Base-by-base conservation (phyloP, 1,140 invertebrate species). In the Onthophagus taurus region DNA sequence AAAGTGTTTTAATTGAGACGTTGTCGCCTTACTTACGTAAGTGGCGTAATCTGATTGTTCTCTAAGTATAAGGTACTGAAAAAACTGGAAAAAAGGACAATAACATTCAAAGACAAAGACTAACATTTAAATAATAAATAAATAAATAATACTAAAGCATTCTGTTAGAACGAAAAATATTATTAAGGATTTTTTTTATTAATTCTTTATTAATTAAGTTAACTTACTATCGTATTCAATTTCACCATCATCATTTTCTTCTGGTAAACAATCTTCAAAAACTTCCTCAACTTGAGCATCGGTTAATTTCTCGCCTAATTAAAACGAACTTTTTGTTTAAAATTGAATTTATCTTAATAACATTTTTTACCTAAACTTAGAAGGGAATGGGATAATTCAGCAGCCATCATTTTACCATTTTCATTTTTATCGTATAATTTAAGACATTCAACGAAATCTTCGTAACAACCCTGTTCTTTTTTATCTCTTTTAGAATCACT, bases 341-440 rank as follows among this genome's bases (percentile, higher is more conserved):
- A 4, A 7, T 36, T 36, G n/a, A n/a, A n/a, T n/a, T 35, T 35
- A 20, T 23, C 8, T 18, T 2, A 20, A 3, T 16, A 8, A 44
- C 8, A 3, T 16, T 4, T 12, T 18, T 65, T 65, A 80, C 79
- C 82, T 33, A 85, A 67, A 46, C 77, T 72, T 26, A 81, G 64
- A 14, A 86, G 67, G 13, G 83, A 77, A 65, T 86, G 80, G 45
- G 73, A 70, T 48, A 86, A 63, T 62, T 85, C 83, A 58, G 77
- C 83, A 19, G 70, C 67, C 55, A 81, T 68, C 70, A 85, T 83
- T 62, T 76, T 80, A 46, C 83, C 83, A 55, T 84, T 79, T 49
- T 81, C 81, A 52, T 74, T 71, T 57, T 84, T 80, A 67, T 85
- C 82, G 67, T 83, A 84, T 31, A 83, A 73, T 61, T 85, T 86